phyloP scores from a whole-genome alignment of 2,888 invertebrate species.

The Eristalinus aeneus region DNA sequence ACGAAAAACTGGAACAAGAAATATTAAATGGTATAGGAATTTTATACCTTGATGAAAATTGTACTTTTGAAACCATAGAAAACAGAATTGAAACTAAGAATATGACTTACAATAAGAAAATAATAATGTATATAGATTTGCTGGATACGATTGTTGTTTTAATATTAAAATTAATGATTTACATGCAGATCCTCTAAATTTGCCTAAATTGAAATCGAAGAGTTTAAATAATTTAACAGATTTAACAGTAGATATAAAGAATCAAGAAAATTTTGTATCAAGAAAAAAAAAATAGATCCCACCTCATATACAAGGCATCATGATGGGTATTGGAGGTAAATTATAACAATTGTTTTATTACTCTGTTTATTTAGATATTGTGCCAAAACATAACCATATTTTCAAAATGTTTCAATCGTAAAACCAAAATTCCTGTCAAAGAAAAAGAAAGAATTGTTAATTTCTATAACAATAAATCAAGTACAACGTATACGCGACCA shows the following conservation, averaged over 20 bases:
- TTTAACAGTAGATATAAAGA: neutral
- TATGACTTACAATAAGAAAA: neutral
- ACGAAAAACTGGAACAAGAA: neutral
- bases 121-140: neutral
- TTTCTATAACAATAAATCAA: constrained; percentile 11
- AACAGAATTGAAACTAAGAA: neutral
- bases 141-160: constrained; percentile 1
- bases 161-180: constrained; percentile 7
- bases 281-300: constrained; percentile 17
- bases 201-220: constrained; percentile 7
- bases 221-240: constrained; percentile 6
- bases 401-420: constrained; percentile 1
- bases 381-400: constrained; percentile 6
- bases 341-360: neutral
- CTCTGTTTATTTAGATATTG: neutral
- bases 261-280: neutral
- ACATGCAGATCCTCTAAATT: too few species aligned
- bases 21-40: neutral
- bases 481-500: neutral
- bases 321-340: neutral
- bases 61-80: constrained; percentile 3
- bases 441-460: constrained; percentile 4
- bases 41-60: neutral
- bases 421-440: neutral
- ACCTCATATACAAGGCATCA: constrained; percentile 5